phyloP scores from a whole-genome alignment of 2,888 invertebrate species.

The Nycteola revayana region DNA sequence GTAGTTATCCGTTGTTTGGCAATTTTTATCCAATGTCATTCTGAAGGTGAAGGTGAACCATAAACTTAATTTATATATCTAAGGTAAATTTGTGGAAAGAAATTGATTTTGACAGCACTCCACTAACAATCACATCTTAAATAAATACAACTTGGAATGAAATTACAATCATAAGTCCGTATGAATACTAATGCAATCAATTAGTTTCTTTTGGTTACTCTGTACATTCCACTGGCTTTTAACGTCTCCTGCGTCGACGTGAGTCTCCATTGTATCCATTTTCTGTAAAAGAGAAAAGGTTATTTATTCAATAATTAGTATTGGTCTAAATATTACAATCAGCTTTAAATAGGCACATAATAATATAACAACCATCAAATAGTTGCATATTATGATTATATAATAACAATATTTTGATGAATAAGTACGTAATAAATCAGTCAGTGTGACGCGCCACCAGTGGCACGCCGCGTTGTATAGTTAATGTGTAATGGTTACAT shows the following conservation, averaged over 20 bases:
- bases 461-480: conserved; percentile 16
- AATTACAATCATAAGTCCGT: conserved; percentile 31
- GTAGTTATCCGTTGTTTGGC: too few species aligned
- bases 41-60: too few species aligned
- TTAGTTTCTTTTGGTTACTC: conserved; percentile 19
- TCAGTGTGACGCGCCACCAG: conserved; percentile 13
- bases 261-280: conserved; percentile 76
- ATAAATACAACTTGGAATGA: conserved; percentile 57
- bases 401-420: conserved; percentile 10
- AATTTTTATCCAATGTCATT: too few species aligned
- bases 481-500: conserved; percentile 45
- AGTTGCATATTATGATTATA: conserved; percentile 22
- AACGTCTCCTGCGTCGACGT: conserved; percentile 74
- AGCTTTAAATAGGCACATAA: conserved; percentile 21
- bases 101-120: conserved; percentile 11
- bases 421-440: conserved; percentile 6
- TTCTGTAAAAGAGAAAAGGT: conserved; percentile 61
- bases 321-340: conserved; percentile 21
- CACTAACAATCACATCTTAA: conserved; percentile 24
- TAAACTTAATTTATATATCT: too few species aligned
- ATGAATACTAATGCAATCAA: conserved; percentile 24
- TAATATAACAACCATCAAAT: conserved; percentile 30
- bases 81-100: too few species aligned
- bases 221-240: conserved; percentile 33
- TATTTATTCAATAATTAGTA: conserved; percentile 10